Evolutionary conservation across 2,888 invertebrate genomes (phyloP).

Genomic region (Plusia festucae): DNA sequence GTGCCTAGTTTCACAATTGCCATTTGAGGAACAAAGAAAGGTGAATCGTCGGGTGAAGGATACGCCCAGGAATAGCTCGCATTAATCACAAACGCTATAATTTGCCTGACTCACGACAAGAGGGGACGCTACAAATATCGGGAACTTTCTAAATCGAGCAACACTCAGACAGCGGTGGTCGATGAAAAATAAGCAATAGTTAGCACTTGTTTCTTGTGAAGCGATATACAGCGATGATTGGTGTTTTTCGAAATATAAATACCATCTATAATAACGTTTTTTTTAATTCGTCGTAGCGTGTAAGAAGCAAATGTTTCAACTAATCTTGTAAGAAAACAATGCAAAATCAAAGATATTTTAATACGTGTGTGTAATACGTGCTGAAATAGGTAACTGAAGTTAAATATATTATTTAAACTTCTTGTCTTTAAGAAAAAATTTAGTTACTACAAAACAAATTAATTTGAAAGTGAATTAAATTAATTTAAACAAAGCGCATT

Average conservation of each 20-base stretch:
- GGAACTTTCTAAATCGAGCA: constrained; percentile 83
- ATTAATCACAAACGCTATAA: constrained; percentile 86
- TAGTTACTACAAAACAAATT: not conserved
- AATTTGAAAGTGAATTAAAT: not conserved
- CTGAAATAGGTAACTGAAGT: too few relatives aligned
- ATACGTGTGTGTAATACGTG: too few relatives aligned
- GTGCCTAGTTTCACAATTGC: constrained; percentile 53
- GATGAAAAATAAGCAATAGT: constrained; percentile 66
- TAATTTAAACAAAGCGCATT: not conserved
- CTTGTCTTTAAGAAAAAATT: not conserved
- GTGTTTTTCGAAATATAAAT: constrained; percentile 16
- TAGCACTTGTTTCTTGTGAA: constrained; percentile 52
- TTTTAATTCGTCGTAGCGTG: too few relatives aligned
- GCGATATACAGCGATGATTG: constrained; percentile 59
- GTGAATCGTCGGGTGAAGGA: constrained; percentile 69
- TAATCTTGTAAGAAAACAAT: not conserved
- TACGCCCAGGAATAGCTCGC: constrained; percentile 82
- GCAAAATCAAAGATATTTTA: not conserved
- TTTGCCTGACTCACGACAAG: constrained; percentile 87
- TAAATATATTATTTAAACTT: not conserved
- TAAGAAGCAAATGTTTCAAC: too few relatives aligned
- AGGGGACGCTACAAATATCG: constrained; percentile 81
- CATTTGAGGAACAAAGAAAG: constrained; percentile 76
- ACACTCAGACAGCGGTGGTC: constrained; percentile 69
- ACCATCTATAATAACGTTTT: not conserved